A percentile compares a stretch with the other conserved stretches of the same genome.
Evolutionary conservation across 2,113 vertebrate species (phyloP).

Genomic region (Opisthocomus hoazin): DNA sequence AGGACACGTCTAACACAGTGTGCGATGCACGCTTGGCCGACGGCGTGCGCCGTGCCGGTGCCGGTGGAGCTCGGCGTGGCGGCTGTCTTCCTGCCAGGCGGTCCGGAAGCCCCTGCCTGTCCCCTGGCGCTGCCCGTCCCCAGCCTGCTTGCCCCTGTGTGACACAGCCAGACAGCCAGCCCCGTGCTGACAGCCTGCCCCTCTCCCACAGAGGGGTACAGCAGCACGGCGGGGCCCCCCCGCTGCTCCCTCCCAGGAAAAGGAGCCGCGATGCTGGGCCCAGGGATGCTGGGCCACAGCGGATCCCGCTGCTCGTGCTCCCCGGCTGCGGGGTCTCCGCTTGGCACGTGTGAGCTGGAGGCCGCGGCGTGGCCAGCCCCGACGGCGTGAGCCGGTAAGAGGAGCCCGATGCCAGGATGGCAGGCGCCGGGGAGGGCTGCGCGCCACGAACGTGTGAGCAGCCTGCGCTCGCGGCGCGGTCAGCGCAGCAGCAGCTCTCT

Average conservation of each 20-base stretch:
- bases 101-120: not conserved
- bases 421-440: not conserved
- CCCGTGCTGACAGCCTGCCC: not conserved
- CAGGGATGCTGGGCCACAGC: not conserved
- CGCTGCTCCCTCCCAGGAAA: not conserved
- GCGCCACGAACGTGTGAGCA: fast-evolving
- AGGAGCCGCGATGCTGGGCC: not conserved
- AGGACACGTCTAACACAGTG: not conserved
- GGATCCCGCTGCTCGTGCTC: fast-evolving
- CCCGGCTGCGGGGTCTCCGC: not conserved
- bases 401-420: not conserved
- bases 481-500: not conserved
- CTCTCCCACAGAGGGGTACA: not conserved
- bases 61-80: fast-evolving
- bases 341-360: not conserved
- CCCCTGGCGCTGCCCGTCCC: fast-evolving
- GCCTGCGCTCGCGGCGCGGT: not conserved
- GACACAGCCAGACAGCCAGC: fast-evolving
- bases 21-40: fast-evolving
- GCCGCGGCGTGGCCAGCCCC: not conserved
- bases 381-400: not conserved
- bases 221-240: not conserved
- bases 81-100: not conserved
- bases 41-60: fast-evolving
- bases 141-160: not conserved